Base-by-base conservation (phyloP, 1,140 invertebrate genomes). In the Drosophila sproati region DNA sequence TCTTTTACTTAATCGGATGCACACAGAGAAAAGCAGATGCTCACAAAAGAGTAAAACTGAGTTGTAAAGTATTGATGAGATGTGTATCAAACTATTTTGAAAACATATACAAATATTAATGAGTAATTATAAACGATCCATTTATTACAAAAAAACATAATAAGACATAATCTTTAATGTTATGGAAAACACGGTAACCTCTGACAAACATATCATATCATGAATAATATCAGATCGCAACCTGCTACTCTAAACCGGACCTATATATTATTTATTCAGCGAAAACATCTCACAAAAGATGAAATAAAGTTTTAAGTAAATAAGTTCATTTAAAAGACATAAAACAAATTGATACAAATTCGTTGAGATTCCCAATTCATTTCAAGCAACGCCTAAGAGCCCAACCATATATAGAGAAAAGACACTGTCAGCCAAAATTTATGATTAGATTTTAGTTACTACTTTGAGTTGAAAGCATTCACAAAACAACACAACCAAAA, bases 401-500 rank as follows among this genome's bases (percentile, higher is more conserved):
- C 31, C 45, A 47, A 5, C 45, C 56, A 31, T 61, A 45, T 54
- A 39, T 5, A 12, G 10, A 37, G 57, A 41, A 0, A 8, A 12
- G 50, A 10, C 29, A n/a, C 32, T 39, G 7, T 7, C 29, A 37
- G 29, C 48, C 31, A 28, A 5, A 29, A 43, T 67, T 50, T 55
- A 67, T 60, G 43, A 35, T 52, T 43, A 12, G 54, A 8, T 34
- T 64, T 57, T 37, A 62, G 67, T 70, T 66, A 52, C 50, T 72
- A 71, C 51, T 70, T 60, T 29, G 54, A 34, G 73, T 34, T 54
- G 39, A 12, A 20, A 20, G 20, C 20, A 20, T 20, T 20, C 20
- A 20, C 20, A 56, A 47, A 48, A 35, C 37, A 59, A 43, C 10
- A 43, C 61, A 70, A 50, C 12, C 12, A 12, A 12, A 12, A 12